phyloP scores from a whole-genome alignment of 2,888 invertebrate species.

The Serrognathus titanus region DNA sequence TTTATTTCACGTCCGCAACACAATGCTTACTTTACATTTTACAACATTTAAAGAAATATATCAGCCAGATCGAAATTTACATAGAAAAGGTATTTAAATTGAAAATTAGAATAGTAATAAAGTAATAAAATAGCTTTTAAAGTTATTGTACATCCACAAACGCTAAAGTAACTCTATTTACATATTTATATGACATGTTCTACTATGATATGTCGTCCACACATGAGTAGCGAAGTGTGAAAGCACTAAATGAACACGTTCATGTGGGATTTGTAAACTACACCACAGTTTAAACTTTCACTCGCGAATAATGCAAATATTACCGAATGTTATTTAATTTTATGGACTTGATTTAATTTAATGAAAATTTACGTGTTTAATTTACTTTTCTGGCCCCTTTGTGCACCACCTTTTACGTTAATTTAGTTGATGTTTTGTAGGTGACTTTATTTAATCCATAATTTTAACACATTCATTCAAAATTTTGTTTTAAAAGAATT shows the following conservation, averaged over 20 bases:
- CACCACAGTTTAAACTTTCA: slow-evolving; percentile 20
- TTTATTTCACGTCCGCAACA: slow-evolving; percentile 19
- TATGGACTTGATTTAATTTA: not conserved
- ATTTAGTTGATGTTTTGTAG: no score
- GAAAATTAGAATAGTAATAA: slow-evolving; percentile 48
- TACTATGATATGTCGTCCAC: slow-evolving; percentile 42
- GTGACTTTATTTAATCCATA: no score
- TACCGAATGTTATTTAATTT: not conserved
- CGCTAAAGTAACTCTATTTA: slow-evolving; percentile 40
- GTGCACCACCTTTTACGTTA: no score
- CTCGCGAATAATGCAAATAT: slow-evolving; percentile 9
- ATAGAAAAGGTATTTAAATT: slow-evolving; percentile 48
- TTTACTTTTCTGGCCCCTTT: no score
- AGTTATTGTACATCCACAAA: slow-evolving; percentile 42
- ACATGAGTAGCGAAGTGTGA: slow-evolving; percentile 44
- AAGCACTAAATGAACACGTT: slow-evolving; percentile 41
- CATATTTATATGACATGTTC: slow-evolving; percentile 44
- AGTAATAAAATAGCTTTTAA: slow-evolving; percentile 48
- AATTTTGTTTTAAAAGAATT: no score
- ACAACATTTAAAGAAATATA: slow-evolving; percentile 43
- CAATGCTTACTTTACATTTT: slow-evolving; percentile 42
- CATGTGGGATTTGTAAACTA: slow-evolving; percentile 30
- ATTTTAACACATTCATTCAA: no score
- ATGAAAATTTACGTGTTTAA: no score
- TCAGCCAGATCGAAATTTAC: slow-evolving; percentile 43